These are phyloP conservation scores for Pseudomyrmex concolor DNA, from an alignment of 1,140 invertebrate genomes.

Conservation along the genomic window DNA sequence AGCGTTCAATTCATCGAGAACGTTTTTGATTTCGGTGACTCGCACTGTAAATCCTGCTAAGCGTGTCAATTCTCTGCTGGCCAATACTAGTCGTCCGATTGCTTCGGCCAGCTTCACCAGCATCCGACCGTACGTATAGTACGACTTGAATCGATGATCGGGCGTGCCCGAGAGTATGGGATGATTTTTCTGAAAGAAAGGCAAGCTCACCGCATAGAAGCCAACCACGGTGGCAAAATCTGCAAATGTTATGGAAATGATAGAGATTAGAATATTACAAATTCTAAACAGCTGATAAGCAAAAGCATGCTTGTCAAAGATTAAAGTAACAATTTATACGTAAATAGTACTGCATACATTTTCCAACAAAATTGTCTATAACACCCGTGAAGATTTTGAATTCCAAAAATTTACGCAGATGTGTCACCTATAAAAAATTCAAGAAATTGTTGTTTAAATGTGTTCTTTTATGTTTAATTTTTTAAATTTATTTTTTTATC, in stretches of 20 bases:
- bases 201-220: constrained; percentile 97
- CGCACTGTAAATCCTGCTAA: constrained; percentile 97
- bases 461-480: too few species aligned
- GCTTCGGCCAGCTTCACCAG: constrained; percentile 98
- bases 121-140: constrained; percentile 99
- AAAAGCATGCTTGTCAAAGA: neutral
- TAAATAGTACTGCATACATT: constrained; percentile 88
- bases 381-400: constrained; percentile 97
- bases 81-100: constrained; percentile 96
- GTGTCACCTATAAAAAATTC: constrained; percentile 85
- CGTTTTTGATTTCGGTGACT: constrained; percentile 95
- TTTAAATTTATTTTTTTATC: too few species aligned
- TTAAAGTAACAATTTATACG: neutral
- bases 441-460: too few species aligned
- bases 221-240: constrained; percentile 97
- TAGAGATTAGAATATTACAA: constrained; percentile 57
- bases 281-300: neutral
- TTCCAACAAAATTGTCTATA: constrained; percentile 97
- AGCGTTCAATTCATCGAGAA: constrained; percentile 94
- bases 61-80: constrained; percentile 96
- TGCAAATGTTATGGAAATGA: constrained; percentile 82
- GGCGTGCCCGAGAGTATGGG: constrained; percentile 86
- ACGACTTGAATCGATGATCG: constrained; percentile 88
- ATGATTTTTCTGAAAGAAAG: constrained; percentile 93
- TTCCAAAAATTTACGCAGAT: constrained; percentile 95